Base-by-base conservation (phyloP, 2,113 vertebrate genomes). In the Ophiodon elongatus region DNA sequence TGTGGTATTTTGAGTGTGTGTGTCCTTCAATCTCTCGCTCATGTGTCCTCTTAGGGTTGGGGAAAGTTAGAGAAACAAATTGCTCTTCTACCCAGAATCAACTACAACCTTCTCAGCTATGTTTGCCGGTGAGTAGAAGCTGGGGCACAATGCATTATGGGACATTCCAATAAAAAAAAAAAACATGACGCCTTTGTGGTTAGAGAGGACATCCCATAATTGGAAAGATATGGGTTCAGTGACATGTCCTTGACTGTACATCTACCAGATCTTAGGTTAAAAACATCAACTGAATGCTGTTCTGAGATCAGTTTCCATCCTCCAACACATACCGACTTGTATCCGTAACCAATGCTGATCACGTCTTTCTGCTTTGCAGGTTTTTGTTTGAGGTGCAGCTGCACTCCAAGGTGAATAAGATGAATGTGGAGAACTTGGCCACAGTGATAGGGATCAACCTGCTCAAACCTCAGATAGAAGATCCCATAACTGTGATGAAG, bases 371-470 rank as follows among this genome's bases (percentile, higher is more conserved):
- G 71, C 64, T 62, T 62, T 17, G 15, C 93, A 99, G 98, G 91
- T 99, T 99, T 86, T 94, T 99, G 21, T 95, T 97, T 0, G 97
- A 99, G 91, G 96, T 99, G 66, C 98, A 99, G 85, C 87, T 94
- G 66, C 96, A 97, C 74, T 96, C 96, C 0, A 94, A 89, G 0
- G 73, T 98, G 83, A 99, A 99, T 88, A 99, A 99, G 93, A 99
- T 99, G 98, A 98, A 96, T 0, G 97, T 99, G 93, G 98, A 99
- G 66, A 99, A 99, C 85, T 89, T 99, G 92, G 98, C 98, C 4
- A 99, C 98, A 0, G 98, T 99, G 83, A 97, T 99, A 73, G 98
- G 98, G 2, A 97, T 99, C 81, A 99, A 99, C 91, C 96, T 99
- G 82, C 96, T 99, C 69, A 97, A 96, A 67, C 97, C 98, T 1